Conservation (phyloP, 2,888 invertebrate genomes). For the Glaucopsyche alexis region DNA sequence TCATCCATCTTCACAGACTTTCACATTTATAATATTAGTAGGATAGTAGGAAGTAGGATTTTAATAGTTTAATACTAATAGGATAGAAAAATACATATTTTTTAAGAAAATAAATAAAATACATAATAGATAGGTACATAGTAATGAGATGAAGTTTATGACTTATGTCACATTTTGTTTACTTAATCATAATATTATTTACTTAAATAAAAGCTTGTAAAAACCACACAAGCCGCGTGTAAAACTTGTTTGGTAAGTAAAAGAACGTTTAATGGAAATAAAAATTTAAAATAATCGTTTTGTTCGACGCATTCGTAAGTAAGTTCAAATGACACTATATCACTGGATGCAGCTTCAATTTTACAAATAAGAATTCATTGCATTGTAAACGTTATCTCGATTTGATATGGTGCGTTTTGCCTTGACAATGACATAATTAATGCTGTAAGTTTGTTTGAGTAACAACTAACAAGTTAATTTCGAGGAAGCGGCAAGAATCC, state of each 20-base stretch:
- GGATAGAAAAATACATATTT: no score
- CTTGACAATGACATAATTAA: slow-evolving; percentile 23
- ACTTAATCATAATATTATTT: no score
- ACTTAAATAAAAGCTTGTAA: no score
- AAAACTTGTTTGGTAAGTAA: neutral
- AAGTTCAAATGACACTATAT: slow-evolving; percentile 10
- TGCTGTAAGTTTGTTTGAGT: slow-evolving; percentile 37
- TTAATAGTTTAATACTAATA: no score
- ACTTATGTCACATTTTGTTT: no score
- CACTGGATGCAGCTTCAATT: slow-evolving; percentile 6
- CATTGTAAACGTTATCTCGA: slow-evolving; percentile 23
- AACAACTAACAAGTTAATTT: slow-evolving; percentile 50
- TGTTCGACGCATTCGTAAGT: neutral
- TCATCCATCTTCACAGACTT: no score
- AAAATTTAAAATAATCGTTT: neutral
- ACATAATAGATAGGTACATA: no score
- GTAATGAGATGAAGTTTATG: no score
- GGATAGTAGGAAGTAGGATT: no score
- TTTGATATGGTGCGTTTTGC: slow-evolving; percentile 19
- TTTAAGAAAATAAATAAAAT: no score
- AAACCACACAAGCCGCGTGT: no score
- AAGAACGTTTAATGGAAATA: neutral
- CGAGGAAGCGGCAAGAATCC: slow-evolving; percentile 49
- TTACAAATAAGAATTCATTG: neutral
- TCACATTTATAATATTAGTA: no score